A percentile compares a stretch with the other conserved stretches of the same genome.
Evolutionary conservation across 2,888 invertebrate genomes (phyloP).

Genomic region (Ophioninae sp.): DNA sequence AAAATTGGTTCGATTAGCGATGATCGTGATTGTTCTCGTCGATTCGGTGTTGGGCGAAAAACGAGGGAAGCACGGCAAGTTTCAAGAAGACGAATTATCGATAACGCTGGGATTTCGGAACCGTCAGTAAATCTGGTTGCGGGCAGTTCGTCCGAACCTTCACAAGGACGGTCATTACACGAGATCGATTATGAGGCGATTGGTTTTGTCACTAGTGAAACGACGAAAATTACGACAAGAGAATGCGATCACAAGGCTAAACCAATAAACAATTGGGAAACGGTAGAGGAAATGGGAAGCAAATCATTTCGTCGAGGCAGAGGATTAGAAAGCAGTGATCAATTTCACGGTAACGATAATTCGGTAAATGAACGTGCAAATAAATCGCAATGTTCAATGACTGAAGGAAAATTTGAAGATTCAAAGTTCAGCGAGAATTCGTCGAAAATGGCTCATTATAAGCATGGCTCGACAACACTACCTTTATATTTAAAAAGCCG

Average conservation of each 20-base stretch:
- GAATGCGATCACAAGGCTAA: not conserved
- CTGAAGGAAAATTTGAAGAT: slow-evolving; percentile 48
- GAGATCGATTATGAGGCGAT: slow-evolving; percentile 54
- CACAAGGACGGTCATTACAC: slow-evolving; percentile 32
- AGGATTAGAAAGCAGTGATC: slow-evolving; percentile 23
- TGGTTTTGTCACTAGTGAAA: slow-evolving; percentile 27
- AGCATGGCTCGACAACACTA: slow-evolving; percentile 70
- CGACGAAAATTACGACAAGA: slow-evolving; percentile 10
- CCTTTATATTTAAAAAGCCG: slow-evolving; percentile 73
- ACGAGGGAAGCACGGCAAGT: slow-evolving; percentile 69
- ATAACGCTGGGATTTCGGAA: slow-evolving; percentile 68
- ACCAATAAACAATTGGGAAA: slow-evolving; percentile 17
- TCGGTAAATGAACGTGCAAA: slow-evolving; percentile 40
- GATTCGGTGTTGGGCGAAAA: slow-evolving; percentile 20
- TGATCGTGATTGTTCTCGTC: slow-evolving; percentile 50
- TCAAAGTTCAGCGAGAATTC: slow-evolving; percentile 39
- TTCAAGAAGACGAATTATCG: slow-evolving; percentile 76
- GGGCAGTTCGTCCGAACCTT: not conserved
- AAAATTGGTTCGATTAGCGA: slow-evolving; percentile 53
- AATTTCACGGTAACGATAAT: not conserved
- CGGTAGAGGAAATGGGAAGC: slow-evolving; percentile 37
- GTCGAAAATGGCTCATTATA: slow-evolving; percentile 36
- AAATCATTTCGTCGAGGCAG: slow-evolving; percentile 32
- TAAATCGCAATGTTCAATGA: slow-evolving; percentile 19
- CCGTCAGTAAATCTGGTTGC: slow-evolving; percentile 9